These are phyloP conservation scores for Abramis brama DNA, from an alignment of 2,113 vertebrate genomes.

Conservation along the genomic window DNA sequence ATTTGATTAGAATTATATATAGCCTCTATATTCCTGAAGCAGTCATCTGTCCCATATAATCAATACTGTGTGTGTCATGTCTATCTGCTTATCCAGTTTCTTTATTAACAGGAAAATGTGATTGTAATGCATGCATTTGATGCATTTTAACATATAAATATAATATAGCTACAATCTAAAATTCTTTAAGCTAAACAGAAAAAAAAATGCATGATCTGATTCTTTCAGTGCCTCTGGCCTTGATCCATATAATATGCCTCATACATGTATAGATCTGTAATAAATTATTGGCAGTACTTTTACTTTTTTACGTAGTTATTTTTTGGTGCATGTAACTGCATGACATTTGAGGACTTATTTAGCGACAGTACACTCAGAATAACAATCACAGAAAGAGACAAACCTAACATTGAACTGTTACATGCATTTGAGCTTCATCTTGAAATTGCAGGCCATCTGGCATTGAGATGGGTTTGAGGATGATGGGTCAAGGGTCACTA, in stretches of 20 bases:
- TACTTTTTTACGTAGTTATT: neutral
- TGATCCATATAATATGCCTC: neutral
- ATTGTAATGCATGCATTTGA: neutral
- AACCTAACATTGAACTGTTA: constrained; percentile 3
- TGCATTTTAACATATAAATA: neutral
- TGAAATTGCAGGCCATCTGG: constrained; percentile 80
- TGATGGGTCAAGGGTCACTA: constrained; percentile 80
- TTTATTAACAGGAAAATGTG: neutral
- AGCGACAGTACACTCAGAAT: constrained; percentile 12
- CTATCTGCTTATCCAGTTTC: neutral
- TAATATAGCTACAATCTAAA: neutral
- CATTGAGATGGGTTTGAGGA: constrained; percentile 82
- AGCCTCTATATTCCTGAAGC: neutral
- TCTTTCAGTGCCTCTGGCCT: too few species aligned
- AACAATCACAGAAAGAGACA: neutral
- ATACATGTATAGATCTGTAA: neutral
- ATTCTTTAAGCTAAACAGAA: neutral
- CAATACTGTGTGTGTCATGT: neutral
- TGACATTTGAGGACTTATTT: neutral
- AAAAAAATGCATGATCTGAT: neutral
- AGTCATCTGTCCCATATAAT: neutral
- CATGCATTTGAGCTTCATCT: constrained; percentile 41
- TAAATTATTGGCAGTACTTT: neutral
- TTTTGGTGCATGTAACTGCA: neutral
- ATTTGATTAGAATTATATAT: neutral